Evolutionary conservation across 2,888 invertebrate genomes (phyloP), one percentile per base, ranked within the genome.

Genomic region (Phaedon cochleariae): DNA sequence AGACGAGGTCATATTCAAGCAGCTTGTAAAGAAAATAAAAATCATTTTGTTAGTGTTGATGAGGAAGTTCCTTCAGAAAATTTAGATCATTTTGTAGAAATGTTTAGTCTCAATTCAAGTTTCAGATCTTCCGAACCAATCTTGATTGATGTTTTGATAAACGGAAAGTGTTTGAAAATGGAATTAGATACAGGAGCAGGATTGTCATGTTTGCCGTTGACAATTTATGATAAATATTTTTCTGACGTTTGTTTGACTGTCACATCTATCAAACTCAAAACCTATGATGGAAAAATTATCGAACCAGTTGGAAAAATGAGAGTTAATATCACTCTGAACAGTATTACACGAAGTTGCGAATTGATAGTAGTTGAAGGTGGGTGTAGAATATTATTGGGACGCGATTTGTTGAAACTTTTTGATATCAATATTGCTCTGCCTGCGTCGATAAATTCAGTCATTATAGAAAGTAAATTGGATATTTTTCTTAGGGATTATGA

Each of bases 111-210:
- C 4, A n/a, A 48, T 26, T 22, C n/a, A n/a, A 9, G 26, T 12
- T 26, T 7, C 26, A 26, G 26, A 26, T 26, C 26, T 26, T 26
- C 26, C 26, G 7, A 26, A 26, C 26, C 26, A 26, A 26, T 26
- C 7, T 26, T 26, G 26, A 26, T 26, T 26, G 26, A 7, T 7
- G 26, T 29, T 22, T 26, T 48, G n/a, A 21, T 58, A 17, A 58
- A 58, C 29, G 48, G 48, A 20, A 29, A 26, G 12, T 29, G 22
- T 12, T 46, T 58, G 22, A 46, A 6, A n/a, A 45, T 63, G 29
- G 51, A 55, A 41, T 18, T 57, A 22, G 62, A 62, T 57, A 62
- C 51, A 15, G 62, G 62, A 17, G 57, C 62, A 31, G 57, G 62
- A 20, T 57, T 62, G 15, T 62, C 57, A 49, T 62, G 62, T 57